Conservation (phyloP, 2,113 vertebrate genomes). For the Tragelaphus imberbis region DNA sequence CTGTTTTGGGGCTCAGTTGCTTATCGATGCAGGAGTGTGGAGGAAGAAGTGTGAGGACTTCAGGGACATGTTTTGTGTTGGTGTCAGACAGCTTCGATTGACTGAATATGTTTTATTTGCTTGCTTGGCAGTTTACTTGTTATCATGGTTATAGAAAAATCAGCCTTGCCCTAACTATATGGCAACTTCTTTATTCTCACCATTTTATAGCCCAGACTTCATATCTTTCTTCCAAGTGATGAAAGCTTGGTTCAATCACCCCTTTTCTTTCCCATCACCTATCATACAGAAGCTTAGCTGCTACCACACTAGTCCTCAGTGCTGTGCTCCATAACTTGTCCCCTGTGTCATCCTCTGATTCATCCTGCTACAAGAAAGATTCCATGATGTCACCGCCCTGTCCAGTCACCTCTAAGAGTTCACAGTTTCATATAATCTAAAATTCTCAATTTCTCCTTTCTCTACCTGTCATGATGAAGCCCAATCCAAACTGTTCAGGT, state of each 20-base stretch:
- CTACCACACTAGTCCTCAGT: neutral
- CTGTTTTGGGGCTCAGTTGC: neutral
- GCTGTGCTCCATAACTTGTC: neutral
- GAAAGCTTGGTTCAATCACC: neutral
- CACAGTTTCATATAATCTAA: neutral
- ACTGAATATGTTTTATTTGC: neutral
- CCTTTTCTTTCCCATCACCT: neutral
- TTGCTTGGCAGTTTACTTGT: neutral
- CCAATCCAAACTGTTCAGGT: neutral
- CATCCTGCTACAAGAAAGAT: neutral
- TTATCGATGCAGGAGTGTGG: neutral
- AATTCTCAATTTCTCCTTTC: neutral
- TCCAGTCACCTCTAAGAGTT: neutral
- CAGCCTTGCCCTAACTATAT: neutral
- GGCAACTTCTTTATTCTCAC: neutral
- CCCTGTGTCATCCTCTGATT: neutral
- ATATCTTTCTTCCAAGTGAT: neutral
- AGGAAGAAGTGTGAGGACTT: neutral
- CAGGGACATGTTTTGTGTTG: neutral
- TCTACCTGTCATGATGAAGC: neutral
- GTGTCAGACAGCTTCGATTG: neutral
- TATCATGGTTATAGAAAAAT: neutral
- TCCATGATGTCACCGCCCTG: neutral
- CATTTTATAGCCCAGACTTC: neutral
- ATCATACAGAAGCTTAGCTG: neutral